Base-by-base conservation (phyloP, 2,888 invertebrate genomes). In the Exephanes ischioxanthus region DNA sequence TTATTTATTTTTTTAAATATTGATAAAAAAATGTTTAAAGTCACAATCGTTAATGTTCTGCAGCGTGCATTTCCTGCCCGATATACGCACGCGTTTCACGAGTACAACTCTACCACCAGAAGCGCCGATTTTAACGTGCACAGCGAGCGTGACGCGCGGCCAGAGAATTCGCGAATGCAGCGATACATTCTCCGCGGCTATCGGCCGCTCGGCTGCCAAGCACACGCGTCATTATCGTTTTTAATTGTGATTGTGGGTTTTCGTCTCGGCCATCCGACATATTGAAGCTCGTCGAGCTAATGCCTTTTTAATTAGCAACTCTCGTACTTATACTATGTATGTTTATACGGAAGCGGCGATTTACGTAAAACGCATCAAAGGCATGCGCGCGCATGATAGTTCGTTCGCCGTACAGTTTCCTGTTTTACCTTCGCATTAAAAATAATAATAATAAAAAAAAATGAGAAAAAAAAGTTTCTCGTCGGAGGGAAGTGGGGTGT, bases 271-370 rank as follows among this genome's bases (percentile, higher is more conserved):
- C 79, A 77, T 83, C 71, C 66, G 71, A 76, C 30, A 67, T 67
- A 70, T 85, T 71, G 41, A 82, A 82, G 75, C 79, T 82, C 58
- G 37, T 19, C 75, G 71, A 76, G 79, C 30, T 83, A 68, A 85
- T 85, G 83, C 73, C 22, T 80, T 85, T 85, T 68, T 85, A 83
- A 85, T 85, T 83, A 72, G 45, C 63, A 78, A 75, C 45, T 41
- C 11, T 1, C 14, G 19, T 33, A 4, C 33, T 16, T n/a, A 16
- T 14, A 37, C 14, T 45, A 11, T 73, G 45, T 55, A 30, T 73
- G 37, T 26, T 22, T 51, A 11, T 51, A 48, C 22, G 41, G 53
- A 14, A 26, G 58, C 22, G 37, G 19, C 30, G 37, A 48, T 48
- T 26, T 79, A 26, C 5, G 63, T 22, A 51, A 33, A 45, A 33